Evolutionary conservation across 2,888 invertebrate genomes (phyloP).

Genomic region (Hirtodrosophila histrioides): DNA sequence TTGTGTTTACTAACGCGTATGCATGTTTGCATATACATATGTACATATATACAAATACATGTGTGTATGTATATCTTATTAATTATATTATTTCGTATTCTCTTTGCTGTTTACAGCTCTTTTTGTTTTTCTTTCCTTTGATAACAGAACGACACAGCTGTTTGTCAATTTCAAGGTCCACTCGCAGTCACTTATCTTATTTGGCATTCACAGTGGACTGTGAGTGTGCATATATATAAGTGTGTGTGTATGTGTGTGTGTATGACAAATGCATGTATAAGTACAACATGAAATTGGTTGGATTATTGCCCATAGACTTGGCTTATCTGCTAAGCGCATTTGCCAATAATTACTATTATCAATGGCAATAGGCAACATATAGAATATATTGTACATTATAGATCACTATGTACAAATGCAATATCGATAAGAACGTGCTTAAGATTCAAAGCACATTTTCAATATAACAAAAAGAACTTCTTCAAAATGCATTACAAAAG

Average conservation of each 20-base stretch:
- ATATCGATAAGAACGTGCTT: constrained; percentile 37
- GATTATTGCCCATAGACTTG: constrained; percentile 39
- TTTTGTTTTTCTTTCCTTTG: constrained; percentile 22
- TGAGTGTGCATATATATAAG: background rate
- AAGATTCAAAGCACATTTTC: background rate
- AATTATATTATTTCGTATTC: constrained; percentile 19
- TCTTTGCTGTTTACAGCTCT: constrained; percentile 30
- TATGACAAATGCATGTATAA: constrained; percentile 30
- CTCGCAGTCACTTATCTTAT: constrained; percentile 57
- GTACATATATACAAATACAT: constrained; percentile 7
- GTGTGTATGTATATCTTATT: constrained; percentile 27
- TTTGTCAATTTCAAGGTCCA: constrained; percentile 71
- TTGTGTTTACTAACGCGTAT: too few relatives aligned
- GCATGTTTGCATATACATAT: too few relatives aligned
- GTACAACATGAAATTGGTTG: constrained; percentile 29
- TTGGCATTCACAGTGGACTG: constrained; percentile 45
- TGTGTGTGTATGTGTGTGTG: constrained; percentile 15
- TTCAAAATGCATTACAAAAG: too few relatives aligned
- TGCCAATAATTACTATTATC: constrained; percentile 67
- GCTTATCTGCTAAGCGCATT: constrained; percentile 68
- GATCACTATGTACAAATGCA: constrained; percentile 29
- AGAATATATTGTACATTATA: constrained; percentile 35
- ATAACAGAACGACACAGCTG: constrained; percentile 58
- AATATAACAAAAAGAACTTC: too few relatives aligned
- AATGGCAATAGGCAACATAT: constrained; percentile 50